A percentile compares a stretch with the other conserved stretches of the same genome.
Evolutionary conservation across 2,113 vertebrate genomes (phyloP).

Genomic region (Panurus biarmicus): DNA sequence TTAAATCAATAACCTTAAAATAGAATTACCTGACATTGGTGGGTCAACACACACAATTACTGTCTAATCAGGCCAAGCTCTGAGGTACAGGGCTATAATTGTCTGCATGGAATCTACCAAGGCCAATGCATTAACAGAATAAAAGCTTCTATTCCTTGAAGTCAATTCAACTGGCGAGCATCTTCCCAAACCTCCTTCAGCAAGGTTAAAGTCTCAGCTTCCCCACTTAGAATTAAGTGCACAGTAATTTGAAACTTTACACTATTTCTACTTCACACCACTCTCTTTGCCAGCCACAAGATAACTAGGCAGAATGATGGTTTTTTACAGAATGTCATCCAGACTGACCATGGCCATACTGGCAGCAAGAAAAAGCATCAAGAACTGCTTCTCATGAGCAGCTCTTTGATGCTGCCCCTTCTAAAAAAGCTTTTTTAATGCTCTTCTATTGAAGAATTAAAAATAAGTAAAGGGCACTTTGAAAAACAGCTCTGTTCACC

Average conservation of each 20-base stretch:
- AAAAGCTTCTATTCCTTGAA: slow-evolving; percentile 20
- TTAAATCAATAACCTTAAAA: slow-evolving; percentile 3
- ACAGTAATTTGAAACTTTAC: not conserved
- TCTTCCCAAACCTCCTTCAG: not conserved
- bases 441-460: not conserved
- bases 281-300: not conserved
- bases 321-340: not conserved
- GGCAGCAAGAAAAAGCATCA: not conserved
- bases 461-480: not conserved
- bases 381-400: not conserved
- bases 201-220: not conserved
- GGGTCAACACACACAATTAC: not conserved
- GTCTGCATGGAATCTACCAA: not conserved
- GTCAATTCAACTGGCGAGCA: not conserved
- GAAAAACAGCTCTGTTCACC: slow-evolving; percentile 72
- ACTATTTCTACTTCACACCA: not conserved
- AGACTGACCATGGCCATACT: not conserved
- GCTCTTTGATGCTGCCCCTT: not conserved
- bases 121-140: not conserved
- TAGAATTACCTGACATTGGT: not conserved
- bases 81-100: not conserved
- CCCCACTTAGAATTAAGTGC: not conserved
- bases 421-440: not conserved
- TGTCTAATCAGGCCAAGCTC: not conserved
- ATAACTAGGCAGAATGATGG: not conserved